Base-by-base conservation (phyloP, 2,888 invertebrate genomes). In the Listrodromus nycthemerus region DNA sequence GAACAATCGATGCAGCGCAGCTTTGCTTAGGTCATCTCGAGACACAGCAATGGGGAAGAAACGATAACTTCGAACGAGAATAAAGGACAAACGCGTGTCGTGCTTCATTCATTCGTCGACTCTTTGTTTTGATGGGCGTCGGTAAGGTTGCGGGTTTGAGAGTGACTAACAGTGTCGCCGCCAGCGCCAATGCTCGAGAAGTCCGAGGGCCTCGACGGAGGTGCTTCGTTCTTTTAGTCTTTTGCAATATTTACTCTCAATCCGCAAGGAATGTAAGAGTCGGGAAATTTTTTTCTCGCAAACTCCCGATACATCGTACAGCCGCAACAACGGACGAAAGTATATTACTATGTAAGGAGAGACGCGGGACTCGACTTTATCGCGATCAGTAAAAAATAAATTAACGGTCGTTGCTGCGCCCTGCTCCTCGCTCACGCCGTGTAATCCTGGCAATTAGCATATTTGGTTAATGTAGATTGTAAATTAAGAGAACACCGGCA, bases 381-480 rank as follows among this genome's bases (percentile, higher is more conserved):
- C 80, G 61, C 66, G 76, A 73, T 77, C 67, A 50, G 41, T n/a
- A 48, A 76, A 73, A 76, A 69, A 76, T 84, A 76, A 81, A 81
- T 78, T 84, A 84, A 83, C 80, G 79, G 75, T 76, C 80, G 69
- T 48, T 75, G 83, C 69, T 33, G 27, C 73, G 27, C 27, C 19
- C 45, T 61, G 73, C 73, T 61, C 45, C 27, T 16, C 48, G 45
- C 69, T 75, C 74, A 55, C 75, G 75, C 71, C 71, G 65, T 73
- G 74, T 81, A 81, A 81, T 80, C 73, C 76, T 13, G n/a, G 30
- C 81, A 81, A 86, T 87, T 87, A 88, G 79, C 87, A 87, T 80
- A 80, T 76, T 82, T 85, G 73, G 83, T 88, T 87, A 81, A 89
- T 89, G 87, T 88, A 86, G 86, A 86, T 89, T 87, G 87, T 88